Conservation (phyloP, 2,113 vertebrate species). For the Acanthisitta chloris region DNA sequence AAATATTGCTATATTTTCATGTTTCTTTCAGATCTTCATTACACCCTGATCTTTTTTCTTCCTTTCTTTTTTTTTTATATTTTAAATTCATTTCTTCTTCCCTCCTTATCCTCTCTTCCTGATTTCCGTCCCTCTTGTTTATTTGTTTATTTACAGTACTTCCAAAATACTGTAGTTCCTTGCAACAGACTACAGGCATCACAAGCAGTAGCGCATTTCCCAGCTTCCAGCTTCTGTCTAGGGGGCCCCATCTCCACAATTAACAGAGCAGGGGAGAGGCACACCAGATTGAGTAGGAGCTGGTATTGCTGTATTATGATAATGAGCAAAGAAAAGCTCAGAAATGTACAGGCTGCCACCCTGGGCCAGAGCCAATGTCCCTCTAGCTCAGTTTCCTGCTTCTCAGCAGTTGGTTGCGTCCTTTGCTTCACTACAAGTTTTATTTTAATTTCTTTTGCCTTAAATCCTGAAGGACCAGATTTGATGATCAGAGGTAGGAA, state of each 20-base stretch:
- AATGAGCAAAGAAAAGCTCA: neutral
- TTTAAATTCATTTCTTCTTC: neutral
- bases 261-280: neutral
- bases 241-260: neutral
- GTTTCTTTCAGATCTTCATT: neutral
- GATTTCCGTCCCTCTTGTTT: neutral
- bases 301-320: neutral
- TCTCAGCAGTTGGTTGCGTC: neutral
- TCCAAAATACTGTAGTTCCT: neutral
- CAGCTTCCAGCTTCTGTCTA: neutral
- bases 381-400: neutral
- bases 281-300: neutral
- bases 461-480: neutral
- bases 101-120: neutral
- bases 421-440: neutral
- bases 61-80: too few species aligned
- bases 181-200: neutral
- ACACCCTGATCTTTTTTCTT: rapidly evolving
- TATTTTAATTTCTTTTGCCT: neutral
- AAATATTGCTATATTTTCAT: neutral
- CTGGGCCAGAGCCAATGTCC: neutral
- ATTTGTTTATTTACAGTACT: neutral
- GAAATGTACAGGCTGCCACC: neutral
- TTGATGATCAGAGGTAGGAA: neutral
- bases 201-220: neutral